A percentile compares a stretch with the other conserved stretches of the same genome.
phyloP scores from a whole-genome alignment of 2,797 vertebrate species.

The Erethizon dorsatum region DNA sequence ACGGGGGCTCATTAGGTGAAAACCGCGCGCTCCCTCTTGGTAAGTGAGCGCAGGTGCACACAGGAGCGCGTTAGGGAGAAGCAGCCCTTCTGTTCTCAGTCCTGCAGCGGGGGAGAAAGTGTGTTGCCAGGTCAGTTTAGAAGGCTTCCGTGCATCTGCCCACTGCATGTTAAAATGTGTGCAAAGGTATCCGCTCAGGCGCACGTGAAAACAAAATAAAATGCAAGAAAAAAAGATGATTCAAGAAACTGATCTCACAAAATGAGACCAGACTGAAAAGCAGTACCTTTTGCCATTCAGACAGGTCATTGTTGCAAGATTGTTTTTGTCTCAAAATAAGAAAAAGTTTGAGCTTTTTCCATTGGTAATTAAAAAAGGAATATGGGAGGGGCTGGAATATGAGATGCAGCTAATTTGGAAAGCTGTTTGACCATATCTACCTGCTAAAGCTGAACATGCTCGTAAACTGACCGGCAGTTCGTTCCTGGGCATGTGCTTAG shows the following conservation, averaged over 20 bases:
- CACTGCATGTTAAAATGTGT: not conserved
- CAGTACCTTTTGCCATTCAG: not conserved
- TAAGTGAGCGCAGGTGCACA: not conserved
- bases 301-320: not conserved
- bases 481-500: not conserved
- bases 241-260: not conserved
- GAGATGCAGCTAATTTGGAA: not conserved
- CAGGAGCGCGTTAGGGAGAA: not conserved
- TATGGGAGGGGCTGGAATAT: not conserved
- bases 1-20: not conserved
- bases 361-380: constrained; percentile 8
- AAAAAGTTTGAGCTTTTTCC: constrained; percentile 48
- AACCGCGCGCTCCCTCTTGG: not conserved
- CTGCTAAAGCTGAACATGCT: constrained; percentile 32
- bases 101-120: not conserved
- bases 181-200: not conserved
- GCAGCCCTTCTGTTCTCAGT: not conserved
- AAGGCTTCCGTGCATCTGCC: not conserved
- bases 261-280: constrained; percentile 38
- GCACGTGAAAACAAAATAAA: constrained; percentile 10
- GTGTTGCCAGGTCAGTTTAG: not conserved
- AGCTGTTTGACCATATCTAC: not conserved
- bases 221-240: not conserved
- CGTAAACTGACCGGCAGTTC: constrained; percentile 1
- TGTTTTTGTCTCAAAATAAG: constrained; percentile 23